Evolutionary conservation across 1,140 invertebrate genomes (phyloP).

Genomic region (Drosophila trapezifrons): DNA sequence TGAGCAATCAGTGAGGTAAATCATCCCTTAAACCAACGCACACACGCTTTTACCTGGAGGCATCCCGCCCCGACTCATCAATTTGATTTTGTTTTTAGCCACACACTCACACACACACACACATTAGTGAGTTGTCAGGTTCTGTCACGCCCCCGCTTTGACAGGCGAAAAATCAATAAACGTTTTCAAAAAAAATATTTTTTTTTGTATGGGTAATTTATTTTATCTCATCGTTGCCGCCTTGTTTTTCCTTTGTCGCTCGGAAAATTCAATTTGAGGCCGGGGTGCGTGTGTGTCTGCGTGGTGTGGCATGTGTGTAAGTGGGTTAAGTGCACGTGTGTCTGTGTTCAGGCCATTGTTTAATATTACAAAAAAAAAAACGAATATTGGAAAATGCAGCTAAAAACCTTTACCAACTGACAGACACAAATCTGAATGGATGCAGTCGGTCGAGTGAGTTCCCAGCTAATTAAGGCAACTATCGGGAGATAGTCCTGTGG

Average conservation of each 20-base stretch:
- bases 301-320: slow-evolving; percentile 21
- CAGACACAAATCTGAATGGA: slow-evolving; percentile 44
- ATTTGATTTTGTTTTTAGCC: slow-evolving; percentile 42
- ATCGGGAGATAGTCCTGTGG: not conserved
- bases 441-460: slow-evolving; percentile 14
- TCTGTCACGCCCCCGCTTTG: slow-evolving; percentile 12
- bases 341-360: slow-evolving; percentile 44
- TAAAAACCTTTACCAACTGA: slow-evolving; percentile 56
- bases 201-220: slow-evolving; percentile 52
- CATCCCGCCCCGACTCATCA: slow-evolving; percentile 18
- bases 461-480: slow-evolving; percentile 54
- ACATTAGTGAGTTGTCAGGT: slow-evolving; percentile 45
- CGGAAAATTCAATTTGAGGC: slow-evolving; percentile 72
- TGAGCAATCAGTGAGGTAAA: not conserved
- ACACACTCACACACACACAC: slow-evolving; percentile 13
- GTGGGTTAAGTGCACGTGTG: slow-evolving; percentile 45
- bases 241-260: slow-evolving; percentile 64
- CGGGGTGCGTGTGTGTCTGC: slow-evolving; percentile 17
- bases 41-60: slow-evolving; percentile 3
- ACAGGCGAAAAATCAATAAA: slow-evolving; percentile 66
- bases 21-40: slow-evolving; percentile 11
- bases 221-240: slow-evolving; percentile 57
- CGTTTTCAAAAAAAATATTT: slow-evolving; percentile 53
- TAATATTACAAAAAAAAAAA: slow-evolving; percentile 8
- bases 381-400: slow-evolving; percentile 7